A percentile compares a stretch with the other conserved stretches of the same genome.
Conservation (phyloP, 2,888 invertebrate genomes). For the Gisinianus flammeolus region DNA sequence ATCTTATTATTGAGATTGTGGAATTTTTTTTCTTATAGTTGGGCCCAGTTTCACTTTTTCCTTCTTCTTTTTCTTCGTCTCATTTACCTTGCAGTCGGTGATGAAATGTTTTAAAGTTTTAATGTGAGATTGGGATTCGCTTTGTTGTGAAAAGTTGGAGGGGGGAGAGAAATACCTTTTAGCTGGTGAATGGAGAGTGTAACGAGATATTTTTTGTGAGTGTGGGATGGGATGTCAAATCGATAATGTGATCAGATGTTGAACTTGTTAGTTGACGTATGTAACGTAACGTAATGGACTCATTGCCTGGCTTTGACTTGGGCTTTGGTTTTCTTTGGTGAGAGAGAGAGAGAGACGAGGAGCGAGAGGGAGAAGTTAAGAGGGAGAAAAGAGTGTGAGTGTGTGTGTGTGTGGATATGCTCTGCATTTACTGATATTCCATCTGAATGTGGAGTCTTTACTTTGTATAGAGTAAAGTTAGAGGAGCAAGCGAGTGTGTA, state of each 20-base stretch:
- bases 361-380: not conserved
- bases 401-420: no score
- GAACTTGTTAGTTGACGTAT: slow-evolving; percentile 48
- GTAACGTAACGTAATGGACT: slow-evolving; percentile 40
- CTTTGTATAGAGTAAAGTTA: not conserved
- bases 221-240: slow-evolving; percentile 51
- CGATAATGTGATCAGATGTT: slow-evolving; percentile 57
- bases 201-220: slow-evolving; percentile 8
- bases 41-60: no score
- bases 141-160: not conserved
- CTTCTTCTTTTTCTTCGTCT: no score
- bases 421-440: no score
- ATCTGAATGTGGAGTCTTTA: not conserved
- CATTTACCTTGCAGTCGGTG: no score
- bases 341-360: no score
- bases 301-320: not conserved
- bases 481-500: no score
- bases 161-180: not conserved
- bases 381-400: no score
- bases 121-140: not conserved
- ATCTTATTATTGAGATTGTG: no score
- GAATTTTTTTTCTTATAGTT: no score
- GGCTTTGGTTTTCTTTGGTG: no score
- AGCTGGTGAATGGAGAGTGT: slow-evolving; percentile 2
- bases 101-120: no score